A percentile compares a stretch with the other conserved stretches of the same genome.
Conservation (phyloP, 2,797 vertebrate genomes). For the Aphelocoma californica region DNA sequence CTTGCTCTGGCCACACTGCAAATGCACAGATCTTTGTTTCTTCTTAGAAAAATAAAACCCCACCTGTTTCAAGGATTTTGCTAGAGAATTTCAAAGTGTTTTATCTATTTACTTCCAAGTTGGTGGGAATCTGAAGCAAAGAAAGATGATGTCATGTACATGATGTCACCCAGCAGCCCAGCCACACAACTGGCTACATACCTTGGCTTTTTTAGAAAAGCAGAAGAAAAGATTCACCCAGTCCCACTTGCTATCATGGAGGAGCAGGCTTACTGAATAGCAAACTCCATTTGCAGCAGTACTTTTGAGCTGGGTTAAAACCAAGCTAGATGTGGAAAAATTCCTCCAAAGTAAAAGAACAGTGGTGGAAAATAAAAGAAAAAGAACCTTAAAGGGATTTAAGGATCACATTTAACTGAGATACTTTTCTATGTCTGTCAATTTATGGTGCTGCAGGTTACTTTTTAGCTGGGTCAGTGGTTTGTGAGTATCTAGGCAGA, state of each 20-base stretch:
- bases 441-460: neutral
- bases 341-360: neutral
- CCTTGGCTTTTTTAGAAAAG: neutral
- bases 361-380: neutral
- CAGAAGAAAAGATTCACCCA: neutral
- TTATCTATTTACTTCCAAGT: neutral
- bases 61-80: neutral
- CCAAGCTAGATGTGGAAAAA: neutral
- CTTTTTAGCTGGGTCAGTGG: neutral
- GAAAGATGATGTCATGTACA: neutral
- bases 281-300: neutral
- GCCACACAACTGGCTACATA: neutral
- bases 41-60: neutral
- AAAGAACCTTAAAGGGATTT: neutral
- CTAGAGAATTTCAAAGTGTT: neutral
- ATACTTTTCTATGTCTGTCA: neutral
- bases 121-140: neutral
- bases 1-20: neutral
- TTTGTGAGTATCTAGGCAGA: neutral
- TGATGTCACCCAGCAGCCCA: neutral
- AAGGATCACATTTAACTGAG: neutral
- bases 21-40: neutral
- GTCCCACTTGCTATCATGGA: fast-evolving
- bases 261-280: neutral
- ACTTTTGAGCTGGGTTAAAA: neutral